Evolutionary conservation across 2,113 vertebrate species (phyloP), one percentile per base, ranked within the genome.

Genomic region (Platichthys stellatus): DNA sequence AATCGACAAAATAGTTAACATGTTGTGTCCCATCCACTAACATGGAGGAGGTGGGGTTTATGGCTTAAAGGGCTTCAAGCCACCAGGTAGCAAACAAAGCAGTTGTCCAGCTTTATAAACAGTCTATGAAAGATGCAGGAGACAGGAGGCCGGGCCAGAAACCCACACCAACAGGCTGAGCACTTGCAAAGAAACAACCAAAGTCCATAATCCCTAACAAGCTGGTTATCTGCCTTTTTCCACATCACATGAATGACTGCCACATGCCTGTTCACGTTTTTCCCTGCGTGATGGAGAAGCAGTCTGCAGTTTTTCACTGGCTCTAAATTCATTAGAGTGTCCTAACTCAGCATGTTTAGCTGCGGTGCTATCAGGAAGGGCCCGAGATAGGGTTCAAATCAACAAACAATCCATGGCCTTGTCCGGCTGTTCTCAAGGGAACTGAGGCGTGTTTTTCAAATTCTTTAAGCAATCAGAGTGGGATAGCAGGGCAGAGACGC

Each of bases 331-430:
- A 69, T 58, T 26, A 74, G 38, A 65, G 59, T 57, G 4, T 49
- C 28, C 54, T n/a, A 69, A 78, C 66, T 17, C 43, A 43, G 63
- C 54, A 14, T 86, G 84, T 88, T 87, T 81, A 71, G 66, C 28
- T 45, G 23, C 26, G n/a, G 59, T 2, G 31, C 72, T 81, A 69
- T 88, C 82, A 69, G 54, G 5, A 43, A 63, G 70, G 72, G 54
- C 72, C 64, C 68, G 60, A 87, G 78, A 87, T 76, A 70, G 58
- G 72, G 45, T 71, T 69, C 72, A 80, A 80, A 88, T 86, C 69
- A 81, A 63, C 79, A 89, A 93, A 88, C 86, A 93, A 88, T 74
- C 63, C 64, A 21, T 20, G 65, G 75, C 85, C 81, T 83, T 73
- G 80, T 83, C 82, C 60, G 69, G 60, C 49, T 45, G 26, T 84